phyloP scores from a whole-genome alignment of 1,140 invertebrate genomes.

The Cardiocondyla obscurior region DNA sequence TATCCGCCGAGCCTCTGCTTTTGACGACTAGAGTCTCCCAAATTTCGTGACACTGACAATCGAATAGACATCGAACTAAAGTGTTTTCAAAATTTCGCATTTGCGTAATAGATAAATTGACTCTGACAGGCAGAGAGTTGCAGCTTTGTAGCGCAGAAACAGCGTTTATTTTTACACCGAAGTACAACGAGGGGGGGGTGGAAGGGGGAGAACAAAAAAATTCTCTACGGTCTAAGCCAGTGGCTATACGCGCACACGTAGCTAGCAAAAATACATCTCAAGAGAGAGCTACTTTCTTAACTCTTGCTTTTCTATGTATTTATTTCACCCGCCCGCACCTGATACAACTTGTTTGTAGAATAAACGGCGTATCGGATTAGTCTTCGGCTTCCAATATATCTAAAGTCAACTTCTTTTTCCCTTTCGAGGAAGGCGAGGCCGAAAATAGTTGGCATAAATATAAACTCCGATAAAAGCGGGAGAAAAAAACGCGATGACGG shows the following conservation, averaged over 20 bases:
- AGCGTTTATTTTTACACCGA: neutral
- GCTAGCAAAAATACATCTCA: conserved; percentile 29
- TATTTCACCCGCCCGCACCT: conserved; percentile 34
- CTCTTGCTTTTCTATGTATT: conserved; percentile 29
- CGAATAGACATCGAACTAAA: neutral
- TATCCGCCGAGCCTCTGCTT: neutral
- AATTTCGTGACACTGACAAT: conserved; percentile 23
- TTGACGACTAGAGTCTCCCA: conserved; percentile 19
- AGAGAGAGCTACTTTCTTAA: conserved; percentile 25
- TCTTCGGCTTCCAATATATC: conserved; percentile 35
- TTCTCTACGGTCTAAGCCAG: neutral
- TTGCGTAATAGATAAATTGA: conserved; percentile 10
- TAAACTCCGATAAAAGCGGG: conserved; percentile 27
- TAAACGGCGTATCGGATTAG: conserved; percentile 35
- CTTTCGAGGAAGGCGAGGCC: neutral
- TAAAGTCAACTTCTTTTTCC: conserved; percentile 26
- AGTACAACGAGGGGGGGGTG: neutral
- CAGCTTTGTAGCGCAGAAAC: neutral
- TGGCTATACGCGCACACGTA: neutral
- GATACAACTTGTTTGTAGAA: conserved; percentile 23
- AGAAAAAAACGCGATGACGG: neutral
- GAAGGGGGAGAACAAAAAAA: neutral
- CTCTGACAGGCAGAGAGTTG: neutral
- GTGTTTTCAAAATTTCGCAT: conserved; percentile 14
- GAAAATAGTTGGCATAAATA: neutral